Percentiles rank a stretch among this genome's conserved stretches.
Conservation (phyloP, 2,113 vertebrate genomes). For the Tachysurus vachellii region DNA sequence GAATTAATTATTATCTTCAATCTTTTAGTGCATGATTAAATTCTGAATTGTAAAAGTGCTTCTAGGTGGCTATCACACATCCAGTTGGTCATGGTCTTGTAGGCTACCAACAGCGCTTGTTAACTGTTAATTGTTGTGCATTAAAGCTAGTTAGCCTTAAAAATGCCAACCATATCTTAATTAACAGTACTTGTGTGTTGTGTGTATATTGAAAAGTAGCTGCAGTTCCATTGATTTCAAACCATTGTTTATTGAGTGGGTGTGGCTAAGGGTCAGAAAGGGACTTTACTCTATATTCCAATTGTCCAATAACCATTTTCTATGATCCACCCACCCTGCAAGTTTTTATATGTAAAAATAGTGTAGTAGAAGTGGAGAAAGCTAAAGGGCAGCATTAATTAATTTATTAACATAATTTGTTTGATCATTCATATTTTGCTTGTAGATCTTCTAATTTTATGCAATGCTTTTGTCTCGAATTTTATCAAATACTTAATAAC, state of each 20-base stretch:
- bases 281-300: background rate
- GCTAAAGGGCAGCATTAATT: background rate
- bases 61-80: background rate
- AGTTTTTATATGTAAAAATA: background rate
- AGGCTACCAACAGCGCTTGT: background rate
- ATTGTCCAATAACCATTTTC: background rate
- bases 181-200: background rate
- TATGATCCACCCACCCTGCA: background rate
- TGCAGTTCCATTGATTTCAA: background rate
- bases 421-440: background rate
- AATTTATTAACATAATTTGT: background rate
- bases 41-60: too few species aligned
- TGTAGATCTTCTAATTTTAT: background rate
- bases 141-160: background rate
- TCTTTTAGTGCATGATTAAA: background rate
- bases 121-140: background rate
- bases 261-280: background rate
- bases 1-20: background rate
- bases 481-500: background rate
- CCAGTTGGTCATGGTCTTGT: background rate
- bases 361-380: background rate
- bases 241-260: background rate
- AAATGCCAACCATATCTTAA: background rate
- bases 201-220: background rate
- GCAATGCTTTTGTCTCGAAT: background rate